These are phyloP conservation scores for Sebastes ruberrimus DNA, from an alignment of 2,797 vertebrate genomes.

Conservation along the genomic window DNA sequence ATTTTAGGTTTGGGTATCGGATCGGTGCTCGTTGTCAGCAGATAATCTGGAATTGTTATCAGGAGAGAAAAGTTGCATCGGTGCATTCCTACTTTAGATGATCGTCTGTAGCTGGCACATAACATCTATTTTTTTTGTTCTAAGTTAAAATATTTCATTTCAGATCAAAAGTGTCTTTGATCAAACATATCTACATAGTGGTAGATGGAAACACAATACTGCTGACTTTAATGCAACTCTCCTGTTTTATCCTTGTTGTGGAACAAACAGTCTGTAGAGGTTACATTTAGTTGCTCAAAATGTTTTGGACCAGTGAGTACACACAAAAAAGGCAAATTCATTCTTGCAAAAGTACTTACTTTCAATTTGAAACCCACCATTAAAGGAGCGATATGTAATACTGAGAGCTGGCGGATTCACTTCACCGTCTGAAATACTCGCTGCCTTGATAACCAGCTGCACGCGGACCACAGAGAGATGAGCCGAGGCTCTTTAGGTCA, in stretches of 20 bases:
- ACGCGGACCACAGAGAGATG: no score
- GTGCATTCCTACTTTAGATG: background rate
- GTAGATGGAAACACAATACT: background rate
- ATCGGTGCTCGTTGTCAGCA: no score
- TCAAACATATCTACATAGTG: background rate
- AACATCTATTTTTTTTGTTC: background rate
- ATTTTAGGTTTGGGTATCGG: background rate
- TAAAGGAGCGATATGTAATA: no score
- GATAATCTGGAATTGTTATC: background rate
- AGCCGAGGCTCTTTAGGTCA: no score
- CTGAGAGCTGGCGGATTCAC: no score
- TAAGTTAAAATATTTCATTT: background rate
- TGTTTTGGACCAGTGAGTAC: background rate
- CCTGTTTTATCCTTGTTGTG: background rate
- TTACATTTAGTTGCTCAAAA: background rate
- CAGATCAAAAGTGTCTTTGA: background rate
- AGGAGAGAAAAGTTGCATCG: background rate
- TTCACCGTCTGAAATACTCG: no score
- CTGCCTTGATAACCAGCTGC: no score
- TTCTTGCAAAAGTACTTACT: no score
- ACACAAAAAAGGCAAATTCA: no score
- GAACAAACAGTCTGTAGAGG: background rate
- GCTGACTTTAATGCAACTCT: background rate
- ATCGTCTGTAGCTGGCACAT: background rate
- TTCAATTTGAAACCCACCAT: no score